Evolutionary conservation across 2,113 vertebrate genomes (phyloP), one percentile per base, ranked within the genome.

Genomic region (Seriola rivoliana): DNA sequence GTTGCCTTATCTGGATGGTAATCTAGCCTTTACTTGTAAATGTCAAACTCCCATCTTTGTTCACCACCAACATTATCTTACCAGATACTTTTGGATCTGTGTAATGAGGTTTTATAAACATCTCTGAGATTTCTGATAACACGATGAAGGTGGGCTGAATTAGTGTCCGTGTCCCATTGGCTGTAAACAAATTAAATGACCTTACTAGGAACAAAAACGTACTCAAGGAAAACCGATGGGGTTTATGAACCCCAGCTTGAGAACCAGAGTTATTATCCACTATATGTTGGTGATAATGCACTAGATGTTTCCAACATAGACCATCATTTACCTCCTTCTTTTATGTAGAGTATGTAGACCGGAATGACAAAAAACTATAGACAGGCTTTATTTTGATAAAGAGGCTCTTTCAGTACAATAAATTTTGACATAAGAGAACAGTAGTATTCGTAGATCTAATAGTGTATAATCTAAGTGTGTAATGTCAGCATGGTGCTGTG

Each of bases 261-360:
- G n/a, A 42, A 44, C 42, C 19, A 3, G 10, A n/a, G n/a, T 14
- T 48, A 16, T 46, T 17, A 64, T 44, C 13, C 13, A 52, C 63
- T 50, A 70, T 48, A 21, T 14, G 44, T 65, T 62, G 46, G 48
- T 40, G 73, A 54, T 23, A 77, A 40, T 44, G 40, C 17, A 40
- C 13, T 52, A 29, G 11, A 70, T 64, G 23, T 44, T 69, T 9
- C 8, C 16, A 74, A 0, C 70, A 75, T 38, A 81, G 5, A 59
- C 23, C 21, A 25, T 69, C n/a, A 25, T 63, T 52, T 72, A 48
- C 7, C 2, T 13, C 4, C n/a, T 44, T 0, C 6, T 60, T 44
- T 57, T n/a, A n/a, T 54, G 68, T 62, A 34, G 3, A 29, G 16
- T 21, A 52, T 52, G 0, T n/a, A 12, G 25, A 44, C 32, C 42